These are phyloP conservation scores for Ganaspis brasiliensis DNA, from an alignment of 2,888 invertebrate genomes.

Conservation along the genomic window DNA sequence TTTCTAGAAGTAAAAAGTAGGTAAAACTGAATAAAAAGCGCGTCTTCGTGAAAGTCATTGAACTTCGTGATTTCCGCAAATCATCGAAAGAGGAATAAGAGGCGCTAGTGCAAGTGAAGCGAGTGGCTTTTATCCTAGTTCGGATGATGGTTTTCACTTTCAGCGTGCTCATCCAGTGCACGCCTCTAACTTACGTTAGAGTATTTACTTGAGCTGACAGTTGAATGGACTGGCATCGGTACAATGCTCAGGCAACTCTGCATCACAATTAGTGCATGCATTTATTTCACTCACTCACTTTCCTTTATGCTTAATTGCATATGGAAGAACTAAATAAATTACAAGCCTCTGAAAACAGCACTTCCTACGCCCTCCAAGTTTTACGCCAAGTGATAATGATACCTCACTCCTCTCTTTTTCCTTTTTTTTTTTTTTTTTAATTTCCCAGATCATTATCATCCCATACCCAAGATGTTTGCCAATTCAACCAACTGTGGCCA, in stretches of 20 bases:
- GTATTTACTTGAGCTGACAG: slow-evolving; percentile 61
- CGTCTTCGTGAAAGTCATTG: slow-evolving; percentile 1
- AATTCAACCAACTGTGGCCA: neutral
- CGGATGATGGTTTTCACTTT: slow-evolving; percentile 60
- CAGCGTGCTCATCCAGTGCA: slow-evolving; percentile 51
- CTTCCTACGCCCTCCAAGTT: neutral
- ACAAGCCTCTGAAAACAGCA: slow-evolving; percentile 6
- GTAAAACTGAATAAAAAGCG: neutral
- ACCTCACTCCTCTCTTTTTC: neutral
- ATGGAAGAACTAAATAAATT: slow-evolving; percentile 54
- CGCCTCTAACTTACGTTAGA: slow-evolving; percentile 19
- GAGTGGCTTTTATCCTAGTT: slow-evolving; percentile 55
- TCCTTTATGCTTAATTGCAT: slow-evolving; percentile 70
- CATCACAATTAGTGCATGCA: slow-evolving; percentile 68
- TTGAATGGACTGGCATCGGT: slow-evolving; percentile 56
- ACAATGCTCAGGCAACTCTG: slow-evolving; percentile 56
- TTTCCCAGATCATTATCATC: slow-evolving; percentile 23
- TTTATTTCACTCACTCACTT: slow-evolving; percentile 66
- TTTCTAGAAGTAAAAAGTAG: neutral
- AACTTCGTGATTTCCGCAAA: slow-evolving; percentile 15
- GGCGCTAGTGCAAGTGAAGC: slow-evolving; percentile 55
- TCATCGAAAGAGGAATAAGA: slow-evolving; percentile 14
- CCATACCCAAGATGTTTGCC: neutral
- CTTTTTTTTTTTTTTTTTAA: neutral
- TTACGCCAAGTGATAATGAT: neutral